phyloP scores from a whole-genome alignment of 1,140 invertebrate genomes.

The Psix sp. region DNA sequence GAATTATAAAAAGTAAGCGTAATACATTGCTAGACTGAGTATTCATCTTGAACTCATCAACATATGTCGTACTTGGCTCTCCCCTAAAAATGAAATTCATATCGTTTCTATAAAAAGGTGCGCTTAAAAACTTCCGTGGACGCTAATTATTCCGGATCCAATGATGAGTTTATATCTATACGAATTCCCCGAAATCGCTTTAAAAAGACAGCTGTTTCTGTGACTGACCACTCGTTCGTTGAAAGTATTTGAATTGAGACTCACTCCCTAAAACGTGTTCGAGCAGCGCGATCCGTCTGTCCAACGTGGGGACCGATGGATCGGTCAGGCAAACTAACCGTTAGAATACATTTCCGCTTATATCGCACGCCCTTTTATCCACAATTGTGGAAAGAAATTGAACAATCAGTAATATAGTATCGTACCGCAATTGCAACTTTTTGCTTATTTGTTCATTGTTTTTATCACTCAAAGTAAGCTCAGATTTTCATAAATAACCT shows the following conservation, averaged over 20 bases:
- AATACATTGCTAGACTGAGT: background rate
- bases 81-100: constrained; percentile 23
- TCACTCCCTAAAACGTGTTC: constrained; percentile 66
- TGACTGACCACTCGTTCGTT: constrained; percentile 65
- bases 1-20: constrained; percentile 2
- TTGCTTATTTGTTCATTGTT: no score
- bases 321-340: constrained; percentile 64
- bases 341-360: constrained; percentile 67
- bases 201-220: constrained; percentile 72
- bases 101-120: constrained; percentile 4
- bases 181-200: constrained; percentile 49
- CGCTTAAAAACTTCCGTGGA: constrained; percentile 22
- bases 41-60: constrained; percentile 22
- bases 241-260: constrained; percentile 63
- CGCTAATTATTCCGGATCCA: constrained; percentile 38
- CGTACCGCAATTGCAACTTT: constrained; percentile 12
- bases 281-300: constrained; percentile 59
- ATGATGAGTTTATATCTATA: constrained; percentile 43
- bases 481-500: no score
- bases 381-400: constrained; percentile 48
- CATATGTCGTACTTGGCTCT: constrained; percentile 12
- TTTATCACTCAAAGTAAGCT: no score
- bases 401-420: constrained; percentile 49
- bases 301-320: constrained; percentile 41
- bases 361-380: constrained; percentile 59